Base-by-base conservation (phyloP, 2,888 invertebrate species). In the Eubasilissa splendida region DNA sequence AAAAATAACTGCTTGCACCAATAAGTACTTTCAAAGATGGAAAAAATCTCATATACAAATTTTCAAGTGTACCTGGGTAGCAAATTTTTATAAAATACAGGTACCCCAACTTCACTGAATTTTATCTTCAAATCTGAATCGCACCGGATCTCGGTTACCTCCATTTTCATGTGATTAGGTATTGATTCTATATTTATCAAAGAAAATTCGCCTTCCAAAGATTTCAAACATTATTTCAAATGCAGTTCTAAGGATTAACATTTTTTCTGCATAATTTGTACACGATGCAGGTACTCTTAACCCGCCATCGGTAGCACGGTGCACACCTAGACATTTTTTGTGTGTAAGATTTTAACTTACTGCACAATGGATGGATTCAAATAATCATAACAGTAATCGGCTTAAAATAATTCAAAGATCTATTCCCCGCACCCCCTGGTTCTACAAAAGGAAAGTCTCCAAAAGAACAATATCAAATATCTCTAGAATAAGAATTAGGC, bases 51-150 rank as follows among this genome's bases (percentile, higher is more conserved):
- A 11, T 63, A 9, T 10, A 11, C 10, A 11, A 63, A 11, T 31
- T 63, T 63, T 63, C 31, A 5, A 31, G 31, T 63, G 60, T 31
- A 31, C 22, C 31, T 63, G 22, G 22, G 9, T 22, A 31, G 22
- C 22, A 22, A 22, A 22, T 22, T 14, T 22, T 60, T 9, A n/a
- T 14, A 22, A 78, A 78, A 80, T 52, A 71, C 78, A 71, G 73
- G 56, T 56, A 71, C 71, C 4, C 78, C 56, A 66, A 66, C 50
- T 66, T 77, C 68, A 66, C 4, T 31, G 56, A 65, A 76, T 80
- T 80, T 80, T 76, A 59, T 74, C 71, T 82, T 84, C 74, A 83
- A 82, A 84, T 84, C 65, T 71, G 80, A 82, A 68, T 83, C 75
- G 56, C 77, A 84, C 76, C 71, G 76, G 8, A 77, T 73, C 76